Percentiles rank a stretch among this genome's conserved stretches.
phyloP scores from a whole-genome alignment of 2,888 invertebrate genomes.

The Tribolium freemani region DNA sequence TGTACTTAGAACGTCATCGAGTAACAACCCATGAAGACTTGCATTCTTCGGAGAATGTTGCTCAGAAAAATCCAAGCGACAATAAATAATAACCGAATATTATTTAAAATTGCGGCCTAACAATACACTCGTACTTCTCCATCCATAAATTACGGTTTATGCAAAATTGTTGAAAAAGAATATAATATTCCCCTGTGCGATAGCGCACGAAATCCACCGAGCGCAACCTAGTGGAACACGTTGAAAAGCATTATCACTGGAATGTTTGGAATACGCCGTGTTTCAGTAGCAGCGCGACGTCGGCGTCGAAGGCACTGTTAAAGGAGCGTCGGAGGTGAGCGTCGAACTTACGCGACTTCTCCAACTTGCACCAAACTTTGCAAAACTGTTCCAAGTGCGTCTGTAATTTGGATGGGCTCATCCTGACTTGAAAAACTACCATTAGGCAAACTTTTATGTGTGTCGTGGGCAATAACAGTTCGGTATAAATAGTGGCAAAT shows the following conservation, averaged over 20 bases:
- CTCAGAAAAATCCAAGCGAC: neutral
- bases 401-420: conserved; percentile 18
- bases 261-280: conserved; percentile 37
- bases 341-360: conserved; percentile 34
- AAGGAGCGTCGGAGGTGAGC: conserved; percentile 37
- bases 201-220: conserved; percentile 35
- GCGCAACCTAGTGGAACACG: conserved; percentile 43
- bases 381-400: conserved; percentile 30
- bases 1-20: neutral
- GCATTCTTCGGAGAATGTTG: neutral
- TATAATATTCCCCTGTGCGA: conserved; percentile 14
- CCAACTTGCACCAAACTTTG: conserved; percentile 22
- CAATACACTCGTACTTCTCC: neutral
- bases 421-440: conserved; percentile 23
- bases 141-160: conserved; percentile 14
- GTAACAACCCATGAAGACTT: neutral
- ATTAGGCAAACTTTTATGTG: conserved; percentile 37
- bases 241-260: conserved; percentile 43
- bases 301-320: conserved; percentile 39
- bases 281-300: conserved; percentile 45
- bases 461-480: conserved; percentile 23
- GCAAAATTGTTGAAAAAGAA: conserved; percentile 21
- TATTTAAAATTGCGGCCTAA: neutral
- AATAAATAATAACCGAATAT: neutral
- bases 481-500: conserved; percentile 21